Evolutionary conservation across 2,113 vertebrate species (phyloP).

Genomic region (Meleagris gallopavo): DNA sequence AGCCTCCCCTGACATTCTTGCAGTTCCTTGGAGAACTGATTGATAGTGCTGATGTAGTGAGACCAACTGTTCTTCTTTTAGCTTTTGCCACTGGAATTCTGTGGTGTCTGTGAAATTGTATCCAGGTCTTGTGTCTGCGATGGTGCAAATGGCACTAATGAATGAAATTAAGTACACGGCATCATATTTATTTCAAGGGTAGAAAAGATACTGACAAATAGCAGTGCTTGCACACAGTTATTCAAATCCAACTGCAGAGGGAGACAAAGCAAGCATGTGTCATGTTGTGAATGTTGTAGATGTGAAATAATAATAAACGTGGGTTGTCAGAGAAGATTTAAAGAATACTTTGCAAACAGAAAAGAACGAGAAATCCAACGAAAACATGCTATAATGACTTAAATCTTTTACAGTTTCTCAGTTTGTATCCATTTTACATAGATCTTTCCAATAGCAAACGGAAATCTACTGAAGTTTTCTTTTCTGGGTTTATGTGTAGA

Average conservation of each 20-base stretch:
- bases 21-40: not conserved
- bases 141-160: not conserved
- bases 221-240: not conserved
- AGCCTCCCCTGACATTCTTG: not conserved
- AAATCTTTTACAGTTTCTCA: not conserved
- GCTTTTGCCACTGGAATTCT: not conserved
- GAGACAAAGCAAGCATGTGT: not conserved
- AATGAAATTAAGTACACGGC: not conserved
- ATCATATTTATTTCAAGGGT: not conserved
- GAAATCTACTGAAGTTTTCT: not conserved
- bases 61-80: not conserved
- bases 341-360: not conserved
- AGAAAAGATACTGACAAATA: not conserved
- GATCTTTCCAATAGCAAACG: not conserved
- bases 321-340: not conserved
- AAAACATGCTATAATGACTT: not conserved
- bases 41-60: not conserved
- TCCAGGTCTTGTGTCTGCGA: not conserved
- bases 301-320: not conserved
- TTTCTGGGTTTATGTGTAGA: not conserved
- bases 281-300: not conserved
- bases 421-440: not conserved
- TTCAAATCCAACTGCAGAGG: not conserved
- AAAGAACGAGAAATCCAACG: not conserved
- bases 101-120: not conserved